A percentile compares a stretch with the other conserved stretches of the same genome.
phyloP scores from a whole-genome alignment of 2,888 invertebrate genomes.

The Athripsodes cinereus region DNA sequence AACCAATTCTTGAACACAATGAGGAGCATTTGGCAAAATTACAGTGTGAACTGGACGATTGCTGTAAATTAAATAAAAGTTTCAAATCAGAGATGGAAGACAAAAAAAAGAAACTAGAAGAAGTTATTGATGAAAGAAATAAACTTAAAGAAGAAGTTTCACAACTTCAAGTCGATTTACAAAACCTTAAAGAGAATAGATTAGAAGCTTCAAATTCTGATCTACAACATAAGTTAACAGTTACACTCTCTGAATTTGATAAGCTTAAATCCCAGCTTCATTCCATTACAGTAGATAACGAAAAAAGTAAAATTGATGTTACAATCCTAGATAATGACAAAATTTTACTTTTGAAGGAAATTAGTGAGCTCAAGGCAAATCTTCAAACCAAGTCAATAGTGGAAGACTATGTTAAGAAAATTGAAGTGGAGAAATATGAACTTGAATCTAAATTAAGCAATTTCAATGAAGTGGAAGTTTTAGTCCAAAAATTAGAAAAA shows the following conservation, averaged over 20 bases:
- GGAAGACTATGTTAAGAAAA: conserved; percentile 32
- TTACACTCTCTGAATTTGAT: conserved; percentile 40
- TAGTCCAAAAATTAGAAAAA: conserved; percentile 31
- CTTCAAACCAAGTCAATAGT: conserved; percentile 33
- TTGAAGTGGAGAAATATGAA: conserved; percentile 34
- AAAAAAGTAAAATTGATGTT: conserved; percentile 47
- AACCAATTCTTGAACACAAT: conserved; percentile 66
- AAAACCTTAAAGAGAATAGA: conserved; percentile 34
- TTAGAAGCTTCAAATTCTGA: conserved; percentile 25
- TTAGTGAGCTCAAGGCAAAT: conserved; percentile 41
- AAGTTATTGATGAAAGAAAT: conserved; percentile 41
- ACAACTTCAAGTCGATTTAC: conserved; percentile 46
- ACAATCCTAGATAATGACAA: conserved; percentile 50
- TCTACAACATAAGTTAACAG: conserved; percentile 37
- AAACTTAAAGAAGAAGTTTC: conserved; percentile 48
- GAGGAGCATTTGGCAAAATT: conserved; percentile 61
- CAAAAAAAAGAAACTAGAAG: conserved; percentile 50
- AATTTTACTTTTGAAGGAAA: conserved; percentile 42
- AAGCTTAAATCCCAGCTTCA: conserved; percentile 41
- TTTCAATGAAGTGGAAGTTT: conserved; percentile 29
- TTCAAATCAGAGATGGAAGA: conserved; percentile 55
- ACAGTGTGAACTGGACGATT: conserved; percentile 60
- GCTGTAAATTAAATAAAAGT: conserved; percentile 50
- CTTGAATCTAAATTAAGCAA: conserved; percentile 38
- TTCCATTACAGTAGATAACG: conserved; percentile 40